These are phyloP conservation scores for Acanthisitta chloris DNA, from an alignment of 2,113 vertebrate species.

Conservation along the genomic window DNA sequence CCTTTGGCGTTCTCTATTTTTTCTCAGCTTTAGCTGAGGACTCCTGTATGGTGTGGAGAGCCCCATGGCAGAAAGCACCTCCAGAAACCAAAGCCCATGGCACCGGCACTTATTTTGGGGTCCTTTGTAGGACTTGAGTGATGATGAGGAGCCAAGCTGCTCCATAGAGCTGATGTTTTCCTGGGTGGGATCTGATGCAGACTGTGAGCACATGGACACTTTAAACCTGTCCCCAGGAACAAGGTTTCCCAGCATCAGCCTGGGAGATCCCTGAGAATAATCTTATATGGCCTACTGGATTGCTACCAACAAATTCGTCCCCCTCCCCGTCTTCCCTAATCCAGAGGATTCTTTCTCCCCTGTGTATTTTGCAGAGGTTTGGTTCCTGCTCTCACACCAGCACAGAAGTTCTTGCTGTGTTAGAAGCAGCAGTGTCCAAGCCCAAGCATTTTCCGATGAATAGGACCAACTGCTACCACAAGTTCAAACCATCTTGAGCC, in stretches of 20 bases:
- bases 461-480: neutral
- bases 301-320: neutral
- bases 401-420: neutral
- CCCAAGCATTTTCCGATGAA: neutral
- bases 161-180: neutral
- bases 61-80: neutral
- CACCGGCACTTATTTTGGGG: neutral
- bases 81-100: neutral
- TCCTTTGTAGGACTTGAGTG: neutral
- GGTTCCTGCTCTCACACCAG: neutral
- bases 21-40: neutral
- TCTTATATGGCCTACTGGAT: neutral
- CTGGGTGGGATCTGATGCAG: neutral
- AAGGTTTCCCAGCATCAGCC: neutral
- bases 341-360: neutral
- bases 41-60: neutral
- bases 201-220: accelerated
- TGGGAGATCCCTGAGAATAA: neutral
- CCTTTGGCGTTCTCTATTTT: neutral
- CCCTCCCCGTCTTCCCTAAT: neutral
- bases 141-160: neutral
- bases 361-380: neutral
- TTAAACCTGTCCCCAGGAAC: neutral
- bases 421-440: neutral
- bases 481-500: neutral